These are phyloP conservation scores for Priocnemis perturbator DNA, from an alignment of 2,888 invertebrate genomes.

Conservation along the genomic window DNA sequence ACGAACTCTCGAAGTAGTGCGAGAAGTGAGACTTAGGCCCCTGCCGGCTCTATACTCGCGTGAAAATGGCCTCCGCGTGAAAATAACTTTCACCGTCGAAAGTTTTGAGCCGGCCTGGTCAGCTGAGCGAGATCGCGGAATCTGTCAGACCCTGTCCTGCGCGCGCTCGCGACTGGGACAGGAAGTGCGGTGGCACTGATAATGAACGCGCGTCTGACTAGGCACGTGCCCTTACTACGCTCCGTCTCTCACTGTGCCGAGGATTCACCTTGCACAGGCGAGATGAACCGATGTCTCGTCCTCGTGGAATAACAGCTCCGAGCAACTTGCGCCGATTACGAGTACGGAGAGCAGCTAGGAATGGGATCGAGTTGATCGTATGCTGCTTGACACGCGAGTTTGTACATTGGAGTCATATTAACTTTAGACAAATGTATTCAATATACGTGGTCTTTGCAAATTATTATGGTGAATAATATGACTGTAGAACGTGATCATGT, in stretches of 20 bases:
- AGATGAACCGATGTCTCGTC: conserved; percentile 34
- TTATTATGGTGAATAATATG: no score
- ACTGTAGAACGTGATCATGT: no score
- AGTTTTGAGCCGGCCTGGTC: conserved; percentile 44
- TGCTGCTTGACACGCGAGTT: no score
- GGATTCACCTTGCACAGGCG: conserved; percentile 1
- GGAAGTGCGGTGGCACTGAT: conserved; percentile 16
- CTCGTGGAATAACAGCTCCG: background rate
- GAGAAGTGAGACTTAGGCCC: conserved; percentile 17
- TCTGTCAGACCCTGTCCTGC: no score
- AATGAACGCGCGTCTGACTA: conserved; percentile 30
- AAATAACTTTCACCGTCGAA: conserved; percentile 65
- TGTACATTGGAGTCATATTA: no score
- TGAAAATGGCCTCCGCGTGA: conserved; percentile 56
- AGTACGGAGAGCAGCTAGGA: no score
- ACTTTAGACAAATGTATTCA: no score
- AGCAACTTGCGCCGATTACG: conserved; percentile 14
- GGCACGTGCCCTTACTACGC: conserved; percentile 35
- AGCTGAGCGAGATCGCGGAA: conserved; percentile 27
- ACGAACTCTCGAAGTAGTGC: conserved; percentile 21
- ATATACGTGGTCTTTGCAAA: no score
- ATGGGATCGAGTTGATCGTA: no score
- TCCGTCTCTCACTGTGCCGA: conserved; percentile 18
- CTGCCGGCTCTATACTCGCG: background rate
- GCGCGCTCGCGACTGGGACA: background rate